Percentiles rank a stretch among this genome's conserved stretches.
Evolutionary conservation across 2,797 vertebrate species (phyloP).

Genomic region (Nyctalus aviator): DNA sequence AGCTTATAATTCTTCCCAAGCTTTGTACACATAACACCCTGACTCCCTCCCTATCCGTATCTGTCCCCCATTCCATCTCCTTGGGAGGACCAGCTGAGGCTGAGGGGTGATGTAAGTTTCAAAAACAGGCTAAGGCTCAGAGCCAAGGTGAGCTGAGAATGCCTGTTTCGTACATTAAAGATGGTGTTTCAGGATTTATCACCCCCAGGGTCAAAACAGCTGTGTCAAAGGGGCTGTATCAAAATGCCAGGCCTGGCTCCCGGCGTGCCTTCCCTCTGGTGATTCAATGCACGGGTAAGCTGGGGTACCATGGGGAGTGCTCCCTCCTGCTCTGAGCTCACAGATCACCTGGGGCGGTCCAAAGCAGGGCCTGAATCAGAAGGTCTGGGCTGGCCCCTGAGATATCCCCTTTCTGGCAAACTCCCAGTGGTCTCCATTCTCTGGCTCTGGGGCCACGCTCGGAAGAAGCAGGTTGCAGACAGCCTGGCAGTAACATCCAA

Average conservation of each 20-base stretch:
- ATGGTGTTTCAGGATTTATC: background rate
- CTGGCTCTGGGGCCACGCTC: background rate
- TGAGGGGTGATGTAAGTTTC: background rate
- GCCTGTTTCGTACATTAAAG: background rate
- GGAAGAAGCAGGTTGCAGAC: background rate
- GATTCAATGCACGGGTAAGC: background rate
- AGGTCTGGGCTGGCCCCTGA: background rate
- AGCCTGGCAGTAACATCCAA: background rate
- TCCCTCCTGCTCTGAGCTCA: background rate
- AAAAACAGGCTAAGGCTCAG: background rate
- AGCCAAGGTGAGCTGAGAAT: background rate
- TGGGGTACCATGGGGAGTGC: no score
- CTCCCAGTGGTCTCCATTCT: background rate
- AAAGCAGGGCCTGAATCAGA: background rate
- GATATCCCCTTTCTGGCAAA: background rate
- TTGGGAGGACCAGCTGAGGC: background rate
- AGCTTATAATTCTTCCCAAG: background rate
- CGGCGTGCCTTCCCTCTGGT: background rate
- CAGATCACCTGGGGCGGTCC: fast-evolving
- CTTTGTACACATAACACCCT: no score
- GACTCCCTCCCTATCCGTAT: background rate
- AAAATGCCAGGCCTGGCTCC: fast-evolving
- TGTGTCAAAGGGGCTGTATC: background rate
- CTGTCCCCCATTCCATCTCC: background rate
- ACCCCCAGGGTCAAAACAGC: background rate